Evolutionary conservation across 2,797 vertebrate genomes (phyloP), one percentile per base, ranked within the genome.

Genomic region (Ceyx erithaca): DNA sequence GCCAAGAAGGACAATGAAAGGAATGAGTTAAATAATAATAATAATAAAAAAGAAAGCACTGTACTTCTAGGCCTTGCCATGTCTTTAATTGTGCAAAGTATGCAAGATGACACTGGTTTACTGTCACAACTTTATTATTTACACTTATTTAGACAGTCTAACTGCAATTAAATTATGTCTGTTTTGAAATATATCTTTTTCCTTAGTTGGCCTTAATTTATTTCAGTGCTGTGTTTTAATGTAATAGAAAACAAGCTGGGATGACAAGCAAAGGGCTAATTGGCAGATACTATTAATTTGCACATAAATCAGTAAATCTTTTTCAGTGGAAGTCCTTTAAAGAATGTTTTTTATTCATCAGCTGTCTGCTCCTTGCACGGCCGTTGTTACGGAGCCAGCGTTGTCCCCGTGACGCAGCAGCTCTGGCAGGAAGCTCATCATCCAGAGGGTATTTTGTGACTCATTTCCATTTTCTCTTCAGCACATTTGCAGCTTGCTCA

Each of bases 381-480:
- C 18, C 67, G 95, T 97, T 96, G 96, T 96, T 97, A 95, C 93
- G 95, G 90, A 96, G 89, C 83, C 82, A 92, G 93, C 64, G 52
- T 94, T 96, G 86, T 87, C 80, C 89, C 66, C 88, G 3, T 98
- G 98, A 98, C 95, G 96, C 97, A 98, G 91, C 88, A 94, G 37
- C n/a, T 33, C 25, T 58, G 94, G 95, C 96, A 97, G 97, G 97
- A 98, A 97, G 94, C 70, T 62, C 91, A 87, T 63, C 63, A 87
- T 63, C 63, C 89, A 96, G 93, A 97, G 94, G 95, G 94, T 96
- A 91, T 96, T 97, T 97, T 90, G 94, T 98, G 98, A 98, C 97
- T 97, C 97, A 98, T 81, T 95, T 79, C 97, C 97, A 97, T 98
- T 97, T 97, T 87, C 92, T 95, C 88, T 96, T 92, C 80, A 92